A percentile compares a stretch with the other conserved stretches of the same genome.
Evolutionary conservation across 2,113 vertebrate genomes (phyloP).

Genomic region (Muntiacus reevesi): DNA sequence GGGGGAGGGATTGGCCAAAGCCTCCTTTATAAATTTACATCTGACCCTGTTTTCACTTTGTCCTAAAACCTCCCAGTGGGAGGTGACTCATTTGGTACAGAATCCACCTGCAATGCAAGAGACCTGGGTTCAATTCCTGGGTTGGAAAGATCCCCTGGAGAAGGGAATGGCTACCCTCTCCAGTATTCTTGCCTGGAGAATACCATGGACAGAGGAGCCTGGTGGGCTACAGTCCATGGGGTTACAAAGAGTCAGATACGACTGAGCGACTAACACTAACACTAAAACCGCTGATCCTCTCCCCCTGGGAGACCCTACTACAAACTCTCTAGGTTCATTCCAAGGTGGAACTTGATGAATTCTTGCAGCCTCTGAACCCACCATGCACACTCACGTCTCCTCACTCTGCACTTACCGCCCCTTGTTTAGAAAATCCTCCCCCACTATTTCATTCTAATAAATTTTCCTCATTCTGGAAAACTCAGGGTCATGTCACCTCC

Average conservation of each 20-base stretch:
- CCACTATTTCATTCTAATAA: neutral
- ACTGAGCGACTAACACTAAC: neutral
- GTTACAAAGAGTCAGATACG: neutral
- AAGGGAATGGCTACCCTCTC: neutral
- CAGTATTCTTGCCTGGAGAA: neutral
- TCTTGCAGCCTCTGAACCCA: neutral
- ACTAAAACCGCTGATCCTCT: neutral
- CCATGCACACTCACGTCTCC: accelerated
- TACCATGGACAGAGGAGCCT: neutral
- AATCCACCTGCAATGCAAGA: neutral
- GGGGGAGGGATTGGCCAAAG: neutral
- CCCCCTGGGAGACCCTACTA: neutral
- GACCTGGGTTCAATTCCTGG: neutral
- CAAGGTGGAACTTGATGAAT: neutral
- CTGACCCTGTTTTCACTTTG: neutral
- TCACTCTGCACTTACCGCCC: neutral
- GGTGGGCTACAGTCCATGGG: neutral
- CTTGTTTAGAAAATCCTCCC: neutral
- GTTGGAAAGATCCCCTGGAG: neutral
- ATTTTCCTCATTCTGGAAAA: neutral
- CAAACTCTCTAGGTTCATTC: neutral
- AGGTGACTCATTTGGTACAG: neutral
- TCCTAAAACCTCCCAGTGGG: neutral
- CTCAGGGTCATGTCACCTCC: neutral
- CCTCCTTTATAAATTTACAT: neutral